These are phyloP conservation scores for Hypolimnas misippus DNA, from an alignment of 2,888 invertebrate species.

Conservation along the genomic window DNA sequence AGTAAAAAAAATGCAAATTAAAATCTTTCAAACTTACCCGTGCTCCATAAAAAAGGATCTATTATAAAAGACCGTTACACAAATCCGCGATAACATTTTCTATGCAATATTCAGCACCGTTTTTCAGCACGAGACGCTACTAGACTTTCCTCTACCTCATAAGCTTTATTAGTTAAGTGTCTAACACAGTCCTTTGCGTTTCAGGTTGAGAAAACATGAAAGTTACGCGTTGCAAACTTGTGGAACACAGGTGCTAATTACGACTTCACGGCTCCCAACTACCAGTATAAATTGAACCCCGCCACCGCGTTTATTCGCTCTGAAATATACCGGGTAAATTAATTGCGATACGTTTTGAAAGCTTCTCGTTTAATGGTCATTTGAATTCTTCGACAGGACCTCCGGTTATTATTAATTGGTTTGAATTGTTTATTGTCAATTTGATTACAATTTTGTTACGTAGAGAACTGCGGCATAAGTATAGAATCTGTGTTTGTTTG, in stretches of 20 bases:
- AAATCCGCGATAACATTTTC: neutral
- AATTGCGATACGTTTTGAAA: slow-evolving; percentile 9
- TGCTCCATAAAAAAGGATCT: too few species aligned
- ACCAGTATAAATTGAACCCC: slow-evolving; percentile 50
- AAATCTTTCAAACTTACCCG: too few species aligned
- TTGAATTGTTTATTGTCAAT: neutral
- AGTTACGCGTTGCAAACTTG: slow-evolving; percentile 63
- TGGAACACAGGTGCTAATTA: slow-evolving; percentile 72
- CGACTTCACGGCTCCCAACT: slow-evolving; percentile 52
- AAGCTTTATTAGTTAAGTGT: slow-evolving; percentile 29
- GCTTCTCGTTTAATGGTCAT: neutral
- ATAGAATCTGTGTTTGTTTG: neutral
- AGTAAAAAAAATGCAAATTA: too few species aligned
- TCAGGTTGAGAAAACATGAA: slow-evolving; percentile 42
- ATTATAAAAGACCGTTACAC: neutral
- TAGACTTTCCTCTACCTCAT: slow-evolving; percentile 16
- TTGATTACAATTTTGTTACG: neutral
- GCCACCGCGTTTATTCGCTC: slow-evolving; percentile 33
- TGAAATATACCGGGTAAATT: slow-evolving; percentile 20
- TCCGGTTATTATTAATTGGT: slow-evolving; percentile 11
- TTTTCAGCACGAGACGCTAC: neutral
- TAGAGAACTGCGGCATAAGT: neutral
- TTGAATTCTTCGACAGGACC: slow-evolving; percentile 1
- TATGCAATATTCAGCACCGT: neutral
- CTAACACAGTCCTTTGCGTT: slow-evolving; percentile 34